These are phyloP conservation scores for Argya squamiceps DNA, from an alignment of 2,797 vertebrate species.

Conservation along the genomic window DNA sequence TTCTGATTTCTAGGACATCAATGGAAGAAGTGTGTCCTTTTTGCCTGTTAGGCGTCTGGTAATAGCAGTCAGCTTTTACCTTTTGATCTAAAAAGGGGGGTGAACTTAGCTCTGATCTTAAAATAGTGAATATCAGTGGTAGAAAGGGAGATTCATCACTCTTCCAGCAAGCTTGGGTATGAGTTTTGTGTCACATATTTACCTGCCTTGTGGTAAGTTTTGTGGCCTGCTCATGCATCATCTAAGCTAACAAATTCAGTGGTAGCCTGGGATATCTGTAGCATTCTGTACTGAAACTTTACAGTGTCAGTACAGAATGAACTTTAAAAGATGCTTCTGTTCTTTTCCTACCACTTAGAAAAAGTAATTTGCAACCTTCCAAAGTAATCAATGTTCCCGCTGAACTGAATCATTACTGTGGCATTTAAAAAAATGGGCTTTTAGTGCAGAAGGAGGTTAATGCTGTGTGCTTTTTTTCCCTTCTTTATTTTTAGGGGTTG, in stretches of 20 bases:
- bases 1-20: neutral
- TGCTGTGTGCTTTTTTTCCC: neutral
- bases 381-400: neutral
- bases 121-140: neutral
- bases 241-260: neutral
- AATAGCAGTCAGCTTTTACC: neutral
- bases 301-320: neutral
- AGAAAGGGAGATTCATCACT: neutral
- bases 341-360: neutral
- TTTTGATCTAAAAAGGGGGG: neutral
- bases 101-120: neutral
- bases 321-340: neutral
- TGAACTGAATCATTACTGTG: neutral
- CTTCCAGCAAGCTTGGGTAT: neutral
- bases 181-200: neutral
- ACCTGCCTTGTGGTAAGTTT: neutral
- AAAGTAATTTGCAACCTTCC: neutral
- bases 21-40: neutral
- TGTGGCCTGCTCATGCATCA: neutral
- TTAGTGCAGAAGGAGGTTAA: neutral
- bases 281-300: neutral
- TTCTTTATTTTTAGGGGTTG: conserved; percentile 82
- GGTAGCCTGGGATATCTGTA: neutral
- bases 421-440: neutral
- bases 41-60: neutral